These are phyloP conservation scores for Orchestia grillus DNA, from an alignment of 1,140 invertebrate species.

Conservation along the genomic window DNA sequence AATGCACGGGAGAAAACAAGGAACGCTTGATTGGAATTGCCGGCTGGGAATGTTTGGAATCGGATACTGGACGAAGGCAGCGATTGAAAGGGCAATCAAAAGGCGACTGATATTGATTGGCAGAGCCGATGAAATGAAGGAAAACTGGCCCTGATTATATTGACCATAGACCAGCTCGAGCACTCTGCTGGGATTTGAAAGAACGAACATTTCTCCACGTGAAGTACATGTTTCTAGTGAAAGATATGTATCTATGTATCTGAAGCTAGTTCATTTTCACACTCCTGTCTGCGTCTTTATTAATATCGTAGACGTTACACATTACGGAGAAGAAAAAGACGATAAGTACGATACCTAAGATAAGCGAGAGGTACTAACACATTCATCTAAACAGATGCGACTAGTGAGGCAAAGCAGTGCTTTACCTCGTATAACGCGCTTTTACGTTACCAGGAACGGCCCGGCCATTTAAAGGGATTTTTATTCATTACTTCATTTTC, in stretches of 20 bases:
- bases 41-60: constrained; percentile 36
- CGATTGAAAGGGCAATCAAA: constrained; percentile 48
- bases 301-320: not conserved
- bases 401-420: no score
- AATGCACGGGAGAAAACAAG: constrained; percentile 52
- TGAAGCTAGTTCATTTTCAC: not conserved
- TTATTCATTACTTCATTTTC: no score
- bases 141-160: not conserved
- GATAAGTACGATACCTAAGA: no score
- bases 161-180: not conserved
- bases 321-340: not conserved
- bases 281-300: not conserved
- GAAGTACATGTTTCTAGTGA: not conserved
- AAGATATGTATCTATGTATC: not conserved
- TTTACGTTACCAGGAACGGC: no score
- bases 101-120: constrained; percentile 33
- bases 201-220: not conserved
- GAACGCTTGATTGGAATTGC: constrained; percentile 50
- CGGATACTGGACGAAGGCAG: not conserved
- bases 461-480: no score
- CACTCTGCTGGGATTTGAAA: not conserved
- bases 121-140: not conserved
- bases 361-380: no score
- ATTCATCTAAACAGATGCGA: no score
- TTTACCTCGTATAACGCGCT: no score